These are phyloP conservation scores for Ormia ochracea DNA, from an alignment of 2,888 invertebrate genomes.

Conservation along the genomic window DNA sequence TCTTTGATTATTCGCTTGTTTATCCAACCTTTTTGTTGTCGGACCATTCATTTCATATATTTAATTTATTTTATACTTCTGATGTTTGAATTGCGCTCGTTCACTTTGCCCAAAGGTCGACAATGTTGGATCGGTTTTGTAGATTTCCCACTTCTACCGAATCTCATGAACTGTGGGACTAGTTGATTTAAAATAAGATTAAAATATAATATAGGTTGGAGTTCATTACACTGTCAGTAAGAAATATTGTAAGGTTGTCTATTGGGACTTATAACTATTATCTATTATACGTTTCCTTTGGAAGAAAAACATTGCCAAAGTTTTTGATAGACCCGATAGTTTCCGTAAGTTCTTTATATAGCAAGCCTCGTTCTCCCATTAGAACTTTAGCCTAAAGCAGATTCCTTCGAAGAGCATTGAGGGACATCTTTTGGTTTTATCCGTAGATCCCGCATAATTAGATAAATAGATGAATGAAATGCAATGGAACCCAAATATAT, in stretches of 20 bases:
- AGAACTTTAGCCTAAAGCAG: too few relatives aligned
- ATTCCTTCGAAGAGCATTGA: too few relatives aligned
- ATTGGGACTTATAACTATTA: neutral
- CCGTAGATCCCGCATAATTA: too few relatives aligned
- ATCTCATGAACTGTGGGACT: slow-evolving; percentile 8
- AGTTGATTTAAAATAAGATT: slow-evolving; percentile 33
- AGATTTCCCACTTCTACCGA: slow-evolving; percentile 7
- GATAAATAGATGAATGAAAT: too few relatives aligned
- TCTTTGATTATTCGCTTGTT: slow-evolving; percentile 37
- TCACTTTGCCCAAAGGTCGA: slow-evolving; percentile 57
- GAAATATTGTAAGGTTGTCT: slow-evolving; percentile 21
- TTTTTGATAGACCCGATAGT: too few relatives aligned
- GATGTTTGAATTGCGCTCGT: slow-evolving; percentile 23
- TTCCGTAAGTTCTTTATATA: too few relatives aligned
- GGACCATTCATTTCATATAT: slow-evolving; percentile 19
- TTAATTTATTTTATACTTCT: slow-evolving; percentile 14
- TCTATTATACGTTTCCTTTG: too few relatives aligned
- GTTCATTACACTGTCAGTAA: slow-evolving; percentile 24
- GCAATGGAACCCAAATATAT: too few relatives aligned
- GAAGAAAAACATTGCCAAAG: too few relatives aligned
- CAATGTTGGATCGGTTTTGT: slow-evolving; percentile 39
- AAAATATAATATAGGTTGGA: slow-evolving; percentile 24
- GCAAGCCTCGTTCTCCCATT: too few relatives aligned
- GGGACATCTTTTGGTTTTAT: too few relatives aligned
- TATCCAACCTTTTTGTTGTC: slow-evolving; percentile 10